Percentiles rank a stretch among this genome's conserved stretches.
Evolutionary conservation across 2,113 vertebrate genomes (phyloP).

Genomic region (Anhinga rufa): DNA sequence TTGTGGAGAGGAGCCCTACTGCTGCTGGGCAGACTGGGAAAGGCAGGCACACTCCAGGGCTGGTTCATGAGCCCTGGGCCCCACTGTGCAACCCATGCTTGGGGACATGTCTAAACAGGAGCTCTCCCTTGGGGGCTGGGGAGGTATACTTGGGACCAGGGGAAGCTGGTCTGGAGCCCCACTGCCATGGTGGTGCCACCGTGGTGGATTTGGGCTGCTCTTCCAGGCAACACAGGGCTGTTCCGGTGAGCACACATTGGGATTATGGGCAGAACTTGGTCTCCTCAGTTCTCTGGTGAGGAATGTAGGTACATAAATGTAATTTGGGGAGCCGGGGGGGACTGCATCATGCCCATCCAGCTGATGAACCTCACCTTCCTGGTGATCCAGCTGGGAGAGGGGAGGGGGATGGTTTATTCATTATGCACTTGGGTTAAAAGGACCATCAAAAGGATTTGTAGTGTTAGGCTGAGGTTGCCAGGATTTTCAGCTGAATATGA

Average conservation of each 20-base stretch:
- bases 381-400: not conserved
- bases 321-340: not conserved
- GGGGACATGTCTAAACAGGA: not conserved
- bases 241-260: not conserved
- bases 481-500: not conserved
- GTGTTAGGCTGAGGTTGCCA: not conserved
- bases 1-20: not conserved
- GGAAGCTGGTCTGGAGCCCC: not conserved
- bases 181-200: not conserved
- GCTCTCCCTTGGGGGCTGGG: not conserved
- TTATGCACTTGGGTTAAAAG: not conserved
- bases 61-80: not conserved
- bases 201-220: not conserved
- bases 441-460: not conserved
- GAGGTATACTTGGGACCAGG: not conserved
- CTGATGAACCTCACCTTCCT: not conserved
- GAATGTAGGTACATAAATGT: not conserved
- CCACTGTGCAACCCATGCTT: fast-evolving
- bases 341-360: not conserved
- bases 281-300: not conserved
- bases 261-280: not conserved
- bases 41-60: not conserved
- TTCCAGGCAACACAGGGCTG: not conserved
- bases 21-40: not conserved
- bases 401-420: not conserved